Evolutionary conservation across 1,140 invertebrate genomes (phyloP), one percentile per base, ranked within the genome.

Genomic region (Luehdorfia chinensis): DNA sequence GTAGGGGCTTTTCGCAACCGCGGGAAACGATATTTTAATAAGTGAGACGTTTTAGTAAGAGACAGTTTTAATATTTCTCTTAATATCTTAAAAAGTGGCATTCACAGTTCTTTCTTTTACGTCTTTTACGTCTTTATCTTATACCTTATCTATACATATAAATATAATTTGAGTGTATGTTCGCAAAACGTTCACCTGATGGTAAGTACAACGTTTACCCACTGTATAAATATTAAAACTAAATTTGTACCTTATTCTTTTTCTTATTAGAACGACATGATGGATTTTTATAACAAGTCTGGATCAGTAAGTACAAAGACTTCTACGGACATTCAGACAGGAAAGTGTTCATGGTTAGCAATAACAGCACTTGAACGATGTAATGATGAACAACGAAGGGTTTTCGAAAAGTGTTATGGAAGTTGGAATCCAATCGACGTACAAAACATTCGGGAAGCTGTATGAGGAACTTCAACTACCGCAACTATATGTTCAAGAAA

Each of bases 301-400:
- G 13, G 95, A 97, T 74, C 94, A 92, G 71, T 97, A 91, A 75
- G 94, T 13, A 95, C 94, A 4, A 97, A 97, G 86, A 74, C 90
- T 18, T 93, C 93, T 0, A 94, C 90, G 2, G 96, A 97, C 66
- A 96, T 97, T 50, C 81, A 91, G 63, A 94, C 96, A 67, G 94
- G 94, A 11, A 97, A 97, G 88, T 97, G 96, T 75, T 90, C 93
- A 8, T 97, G 96, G 96, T 75, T 97, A 18, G 89, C 93, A 8
- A 93, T 95, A 9, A 90, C 93, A 25, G 94, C 95, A 23, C 75
- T 97, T 8, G 90, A 93, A 74, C 87, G 89, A 48, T 92, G 90
- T 32, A 90, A 87, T 62, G 66, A 87, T 0, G 74, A 88, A 14
- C 94, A 96, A 71, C 86, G 84, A 51, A 77, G 89, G 61, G 78